Evolutionary conservation across 2,113 vertebrate genomes (phyloP), one percentile per base, ranked within the genome.

Genomic region (Pollachius pollachius): DNA sequence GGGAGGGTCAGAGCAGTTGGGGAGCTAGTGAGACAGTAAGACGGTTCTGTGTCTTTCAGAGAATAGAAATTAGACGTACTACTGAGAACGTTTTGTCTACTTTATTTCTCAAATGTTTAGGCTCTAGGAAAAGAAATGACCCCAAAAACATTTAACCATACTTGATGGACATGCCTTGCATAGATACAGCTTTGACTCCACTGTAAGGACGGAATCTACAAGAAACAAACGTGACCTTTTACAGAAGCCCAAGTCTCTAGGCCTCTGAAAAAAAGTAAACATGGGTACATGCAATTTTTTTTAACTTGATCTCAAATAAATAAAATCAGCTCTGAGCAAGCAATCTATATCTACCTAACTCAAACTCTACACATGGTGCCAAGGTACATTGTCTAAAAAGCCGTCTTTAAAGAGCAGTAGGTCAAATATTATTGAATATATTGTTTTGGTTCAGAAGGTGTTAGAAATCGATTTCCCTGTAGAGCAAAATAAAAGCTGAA

Each of bases 41-140:
- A 76, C 19, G 54, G 5, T 4, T 68, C 48, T 79, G 4, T 7
- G 57, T 57, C 54, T 68, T 60, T 79, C 68, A 85, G 34, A 81
- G n/a, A 87, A 48, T 65, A 72, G 21, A 64, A 84, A 89, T 74
- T 79, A 78, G 78, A 89, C 87, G 87, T 78, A 89, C 67, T 75
- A 75, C 73, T 73, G n/a, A 61, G 77, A 76, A 66, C 57, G 80
- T 89, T 88, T 72, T 82, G 72, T 88, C 75, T 84, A 71, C 69
- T 90, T 89, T 89, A 88, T 88, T 90, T 83, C 67, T 84, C 63
- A 56, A 73, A 72, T 62, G 76, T 68, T 67, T 17, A 65, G 63
- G 52, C 61, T 75, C 67, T 81, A n/a, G 0, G 52, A 58, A 64
- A 81, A 80, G 70, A 78, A 25, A 64, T 56, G 21, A 72, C 64